phyloP scores from a whole-genome alignment of 1,140 invertebrate genomes.

The Tyrophagus putrescentiae region DNA sequence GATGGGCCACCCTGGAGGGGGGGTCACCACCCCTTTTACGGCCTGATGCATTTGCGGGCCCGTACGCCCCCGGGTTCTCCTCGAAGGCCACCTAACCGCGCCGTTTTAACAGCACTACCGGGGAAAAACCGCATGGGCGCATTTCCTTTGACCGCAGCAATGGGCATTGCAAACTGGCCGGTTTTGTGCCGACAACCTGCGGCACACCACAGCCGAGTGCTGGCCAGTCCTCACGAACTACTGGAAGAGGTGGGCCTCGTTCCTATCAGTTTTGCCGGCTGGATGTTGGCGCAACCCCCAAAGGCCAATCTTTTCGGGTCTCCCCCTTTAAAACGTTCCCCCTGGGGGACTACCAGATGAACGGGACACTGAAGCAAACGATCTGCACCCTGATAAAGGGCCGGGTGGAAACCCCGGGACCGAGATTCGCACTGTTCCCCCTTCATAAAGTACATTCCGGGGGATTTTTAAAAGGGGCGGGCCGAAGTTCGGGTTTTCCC shows the following conservation, averaged over 20 bases:
- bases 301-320: too few relatives aligned
- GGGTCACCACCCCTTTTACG: slow-evolving; percentile 53
- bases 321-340: neutral
- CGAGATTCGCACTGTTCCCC: slow-evolving; percentile 37
- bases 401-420: slow-evolving; percentile 36
- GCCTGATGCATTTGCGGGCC: slow-evolving; percentile 50
- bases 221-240: slow-evolving; percentile 47
- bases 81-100: slow-evolving; percentile 66
- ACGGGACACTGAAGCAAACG: slow-evolving; percentile 18
- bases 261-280: slow-evolving; percentile 38
- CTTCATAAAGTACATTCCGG: slow-evolving; percentile 45
- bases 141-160: too few relatives aligned
- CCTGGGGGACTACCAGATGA: neutral
- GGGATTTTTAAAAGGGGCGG: slow-evolving; percentile 28
- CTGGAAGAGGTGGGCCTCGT: slow-evolving; percentile 52
- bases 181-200: too few relatives aligned
- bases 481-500: slow-evolving; percentile 15
- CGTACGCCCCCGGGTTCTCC: slow-evolving; percentile 72
- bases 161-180: too few relatives aligned
- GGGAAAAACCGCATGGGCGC: too few relatives aligned
- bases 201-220: too few relatives aligned
- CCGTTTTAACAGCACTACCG: slow-evolving; percentile 64
- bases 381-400: too few relatives aligned
- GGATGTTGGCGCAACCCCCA: slow-evolving; percentile 32
- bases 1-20: slow-evolving; percentile 61